Conservation (phyloP, 1,140 invertebrate genomes). For the Archegozetes longisetosus region DNA sequence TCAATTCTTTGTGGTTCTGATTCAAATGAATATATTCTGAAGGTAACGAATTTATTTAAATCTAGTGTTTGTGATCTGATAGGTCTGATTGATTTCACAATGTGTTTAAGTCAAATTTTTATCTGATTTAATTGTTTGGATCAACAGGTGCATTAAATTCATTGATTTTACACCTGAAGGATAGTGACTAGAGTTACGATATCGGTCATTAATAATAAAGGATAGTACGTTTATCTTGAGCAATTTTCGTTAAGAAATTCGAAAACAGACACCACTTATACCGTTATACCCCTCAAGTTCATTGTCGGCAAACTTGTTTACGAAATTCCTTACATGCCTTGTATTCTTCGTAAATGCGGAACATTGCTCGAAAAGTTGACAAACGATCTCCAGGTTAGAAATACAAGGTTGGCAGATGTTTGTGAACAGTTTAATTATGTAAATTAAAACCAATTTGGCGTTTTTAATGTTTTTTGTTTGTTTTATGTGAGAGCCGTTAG, state of each 20-base stretch:
- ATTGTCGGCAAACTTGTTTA: not conserved
- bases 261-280: not conserved
- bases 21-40: conserved; percentile 4
- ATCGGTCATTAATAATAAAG: not conserved
- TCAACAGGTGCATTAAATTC: not conserved
- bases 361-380: not conserved
- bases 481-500: too few relatives aligned
- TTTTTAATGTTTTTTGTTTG: too few relatives aligned
- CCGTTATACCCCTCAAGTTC: not conserved
- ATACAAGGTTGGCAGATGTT: too few relatives aligned
- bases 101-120: not conserved
- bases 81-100: not conserved
- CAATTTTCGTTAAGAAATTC: not conserved
- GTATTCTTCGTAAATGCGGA: not conserved
- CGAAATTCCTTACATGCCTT: not conserved
- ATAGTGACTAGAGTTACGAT: not conserved
- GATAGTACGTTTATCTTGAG: not conserved
- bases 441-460: too few relatives aligned
- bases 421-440: too few relatives aligned
- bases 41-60: conserved; percentile 16
- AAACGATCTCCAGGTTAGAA: not conserved
- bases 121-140: too few relatives aligned
- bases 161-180: not conserved
- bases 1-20: not conserved
- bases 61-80: not conserved